These are phyloP conservation scores for Opisthocomus hoazin DNA, from an alignment of 2,113 vertebrate genomes.

Conservation along the genomic window DNA sequence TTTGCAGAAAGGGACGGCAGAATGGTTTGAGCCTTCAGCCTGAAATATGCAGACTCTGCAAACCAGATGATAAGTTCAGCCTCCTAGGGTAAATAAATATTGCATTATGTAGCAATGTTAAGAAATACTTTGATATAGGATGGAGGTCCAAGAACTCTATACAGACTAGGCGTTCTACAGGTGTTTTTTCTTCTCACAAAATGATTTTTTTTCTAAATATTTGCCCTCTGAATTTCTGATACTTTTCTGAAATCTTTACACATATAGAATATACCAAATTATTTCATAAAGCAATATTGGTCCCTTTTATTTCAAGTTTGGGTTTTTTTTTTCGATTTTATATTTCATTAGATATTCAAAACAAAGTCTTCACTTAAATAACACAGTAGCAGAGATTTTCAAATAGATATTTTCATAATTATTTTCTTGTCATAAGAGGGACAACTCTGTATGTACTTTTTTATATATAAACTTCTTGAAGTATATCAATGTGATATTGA, in stretches of 20 bases:
- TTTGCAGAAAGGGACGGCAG: background rate
- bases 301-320: background rate
- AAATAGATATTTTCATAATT: background rate
- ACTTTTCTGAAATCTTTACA: background rate
- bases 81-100: background rate
- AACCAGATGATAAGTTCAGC: background rate
- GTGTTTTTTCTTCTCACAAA: background rate
- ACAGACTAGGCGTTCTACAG: background rate
- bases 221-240: background rate
- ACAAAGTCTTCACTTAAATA: background rate
- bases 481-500: background rate
- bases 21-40: background rate
- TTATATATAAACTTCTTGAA: background rate
- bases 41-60: background rate
- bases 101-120: background rate
- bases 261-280: background rate
- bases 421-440: background rate
- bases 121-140: background rate
- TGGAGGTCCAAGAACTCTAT: background rate
- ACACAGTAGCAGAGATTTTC: background rate
- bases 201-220: background rate
- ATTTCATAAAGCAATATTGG: background rate
- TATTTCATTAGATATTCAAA: background rate
- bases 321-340: accelerated
- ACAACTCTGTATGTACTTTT: background rate